Base-by-base conservation (phyloP, 2,888 invertebrate genomes). In the Patella ulyssiponensis region DNA sequence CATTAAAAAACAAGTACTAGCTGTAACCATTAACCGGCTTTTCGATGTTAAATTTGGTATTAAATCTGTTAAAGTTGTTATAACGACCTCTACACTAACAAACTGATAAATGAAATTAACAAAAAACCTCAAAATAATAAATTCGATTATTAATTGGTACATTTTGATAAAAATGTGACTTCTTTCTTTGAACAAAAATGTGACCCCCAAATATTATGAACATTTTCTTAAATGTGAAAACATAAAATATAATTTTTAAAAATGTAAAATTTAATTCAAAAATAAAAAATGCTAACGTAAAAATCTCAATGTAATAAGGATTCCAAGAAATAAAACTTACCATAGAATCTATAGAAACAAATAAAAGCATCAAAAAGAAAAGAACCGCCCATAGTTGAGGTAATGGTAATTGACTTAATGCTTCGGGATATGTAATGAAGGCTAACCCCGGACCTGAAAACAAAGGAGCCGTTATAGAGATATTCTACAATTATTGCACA, bases 391-490 rank as follows among this genome's bases (percentile, higher is more conserved):
- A 64, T 20, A 64, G 20, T 23, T 64, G 64, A 64, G 64, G 64
- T 23, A 64, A 20, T 20, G 64, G 64, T 23, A 64, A 23, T 23
- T 64, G 64, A 23, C 64, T 64, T 64, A 64, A 64, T 12, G 64
- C 64, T 23, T 64, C 64, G 23, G 64, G 64, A 23, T 64, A 64
- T 64, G 64, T 64, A 23, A 64, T 64, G 23, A 64, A 64, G 20
- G 64, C 64, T 64, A 64, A 64, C 14, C 64, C 64, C 20, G 64
- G 64, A 64, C 64, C 64, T 64, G 23, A 64, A 64, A 20, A 64
- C 7, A 44, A 9, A 44, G 44, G 9, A 44, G 7, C 9, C 44
- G 9, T 9, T 44, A 44, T 44, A 44, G 9, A 44, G 27, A 27
- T 27, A 27, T 27, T 27, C 27, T 27, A 27, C 27, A 27, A 27